Base-by-base conservation (phyloP, 2,113 vertebrate genomes). In the Fulica atra region DNA sequence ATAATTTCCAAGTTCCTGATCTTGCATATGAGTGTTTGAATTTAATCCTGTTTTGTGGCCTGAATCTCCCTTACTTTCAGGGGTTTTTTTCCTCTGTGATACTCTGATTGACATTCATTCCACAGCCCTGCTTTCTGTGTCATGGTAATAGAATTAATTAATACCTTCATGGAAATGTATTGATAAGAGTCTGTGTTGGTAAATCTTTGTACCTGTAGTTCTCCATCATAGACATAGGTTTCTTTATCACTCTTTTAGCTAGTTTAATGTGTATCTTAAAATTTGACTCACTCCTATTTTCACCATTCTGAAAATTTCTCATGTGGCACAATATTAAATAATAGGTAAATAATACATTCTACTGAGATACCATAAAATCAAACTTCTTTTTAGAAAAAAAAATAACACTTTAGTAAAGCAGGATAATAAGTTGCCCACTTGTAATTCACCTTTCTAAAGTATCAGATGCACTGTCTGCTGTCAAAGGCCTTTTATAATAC, bases 171-270 rank as follows among this genome's bases (percentile, higher is more conserved):
- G 65, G 46, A 92, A 81, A 83, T 38, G 6, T 65, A 81, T 29
- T 92, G 42, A 33, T 88, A 70, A 66, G 40, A 86, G 25, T 2
- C 7, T 3, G 0, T 13, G 12, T 11, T 48, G 40, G 36, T 31
- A 86, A 61, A 72, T 44, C 24, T 54, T 20, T 31, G 3, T 0
- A 0, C 11, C 29, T 54, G 24, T 50, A 77, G 12, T 42, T 83
- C 51, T 73, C 28, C 72, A 79, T 50, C 48, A 13, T 8, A 61
- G 16, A 61, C 2, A 17, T 40, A 23, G 3, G 10, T 48, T 42
- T 13, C 5, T 91, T 91, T 85, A 31, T 63, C 7, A 72, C 6
- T 36, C 4, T 60, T 85, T 77, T 88, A 33, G 7, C 9, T 72
- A 76, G 11, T 48, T 85, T 35, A 79, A 86, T 44, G 5, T 2